phyloP scores from a whole-genome alignment of 2,113 vertebrate genomes.

The Lepus europaeus region DNA sequence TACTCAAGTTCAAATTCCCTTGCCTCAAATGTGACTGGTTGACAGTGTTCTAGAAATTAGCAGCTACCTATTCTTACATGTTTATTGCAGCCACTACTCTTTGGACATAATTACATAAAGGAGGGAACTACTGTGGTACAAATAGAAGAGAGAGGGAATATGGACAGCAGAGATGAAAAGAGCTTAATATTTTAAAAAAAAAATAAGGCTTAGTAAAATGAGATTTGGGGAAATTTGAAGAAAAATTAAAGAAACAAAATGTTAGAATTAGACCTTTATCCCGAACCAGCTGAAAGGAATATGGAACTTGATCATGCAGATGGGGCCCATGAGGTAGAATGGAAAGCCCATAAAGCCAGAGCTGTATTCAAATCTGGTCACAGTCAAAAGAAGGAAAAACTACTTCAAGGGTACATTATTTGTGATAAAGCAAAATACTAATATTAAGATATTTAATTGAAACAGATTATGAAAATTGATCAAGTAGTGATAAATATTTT shows the following conservation, averaged over 20 bases:
- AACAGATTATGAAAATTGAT: background rate
- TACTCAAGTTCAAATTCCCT: background rate
- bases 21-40: background rate
- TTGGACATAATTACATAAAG: background rate
- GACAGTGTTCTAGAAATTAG: background rate
- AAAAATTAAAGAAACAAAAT: background rate
- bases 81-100: background rate
- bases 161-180: background rate
- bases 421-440: background rate
- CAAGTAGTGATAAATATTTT: background rate
- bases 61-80: background rate
- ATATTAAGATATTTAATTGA: background rate
- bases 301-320: background rate
- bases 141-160: background rate
- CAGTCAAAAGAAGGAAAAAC: background rate
- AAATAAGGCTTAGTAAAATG: background rate
- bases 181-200: background rate
- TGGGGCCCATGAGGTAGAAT: background rate
- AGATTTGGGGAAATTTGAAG: background rate
- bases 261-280: background rate
- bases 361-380: background rate
- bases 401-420: background rate
- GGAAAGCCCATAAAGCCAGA: background rate
- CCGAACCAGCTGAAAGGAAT: background rate
- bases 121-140: background rate